phyloP scores from a whole-genome alignment of 37 sponge, comb jelly and placozoan genomes.

The Aplysina aerophoba region DNA sequence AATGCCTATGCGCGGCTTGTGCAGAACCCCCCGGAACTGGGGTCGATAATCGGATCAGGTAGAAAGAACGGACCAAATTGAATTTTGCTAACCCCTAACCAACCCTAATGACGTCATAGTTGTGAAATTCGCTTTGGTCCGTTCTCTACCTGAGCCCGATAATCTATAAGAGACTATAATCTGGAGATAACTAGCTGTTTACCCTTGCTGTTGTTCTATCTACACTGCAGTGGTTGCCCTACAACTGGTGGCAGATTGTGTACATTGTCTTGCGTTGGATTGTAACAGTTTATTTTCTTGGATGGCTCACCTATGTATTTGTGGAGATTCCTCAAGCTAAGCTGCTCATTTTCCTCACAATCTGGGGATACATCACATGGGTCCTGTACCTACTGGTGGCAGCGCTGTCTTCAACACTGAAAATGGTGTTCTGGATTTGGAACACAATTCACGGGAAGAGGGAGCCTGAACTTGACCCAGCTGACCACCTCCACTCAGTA shows the following conservation, averaged over 20 bases:
- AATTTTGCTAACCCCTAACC: too few relatives aligned
- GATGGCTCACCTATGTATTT: slow-evolving; percentile 40
- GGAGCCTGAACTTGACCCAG: background rate
- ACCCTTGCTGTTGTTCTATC: too few relatives aligned
- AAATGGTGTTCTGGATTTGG: slow-evolving; percentile 12
- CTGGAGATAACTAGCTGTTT: too few relatives aligned
- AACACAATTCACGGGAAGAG: background rate
- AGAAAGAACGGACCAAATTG: too few relatives aligned
- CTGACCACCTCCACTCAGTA: background rate
- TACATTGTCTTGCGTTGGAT: slow-evolving; percentile 66
- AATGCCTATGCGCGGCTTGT: too few relatives aligned
- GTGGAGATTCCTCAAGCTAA: background rate
- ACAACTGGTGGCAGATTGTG: slow-evolving; percentile 51
- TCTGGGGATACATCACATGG: slow-evolving; percentile 58
- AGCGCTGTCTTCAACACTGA: slow-evolving; percentile 46
- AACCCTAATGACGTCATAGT: too few relatives aligned
- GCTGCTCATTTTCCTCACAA: slow-evolving; percentile 77
- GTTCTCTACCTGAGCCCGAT: too few relatives aligned
- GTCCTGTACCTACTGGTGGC: slow-evolving; percentile 44
- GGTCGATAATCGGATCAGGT: too few relatives aligned
- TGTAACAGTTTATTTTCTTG: slow-evolving; percentile 49
- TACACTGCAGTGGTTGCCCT: slow-evolving; percentile 71
- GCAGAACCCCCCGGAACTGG: too few relatives aligned
- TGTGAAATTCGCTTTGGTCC: too few relatives aligned
- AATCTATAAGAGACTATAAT: too few relatives aligned